Percentiles rank a stretch among this genome's conserved stretches.
Evolutionary conservation across 1,140 invertebrate species (phyloP).

Genomic region (Streblospio benedicti): DNA sequence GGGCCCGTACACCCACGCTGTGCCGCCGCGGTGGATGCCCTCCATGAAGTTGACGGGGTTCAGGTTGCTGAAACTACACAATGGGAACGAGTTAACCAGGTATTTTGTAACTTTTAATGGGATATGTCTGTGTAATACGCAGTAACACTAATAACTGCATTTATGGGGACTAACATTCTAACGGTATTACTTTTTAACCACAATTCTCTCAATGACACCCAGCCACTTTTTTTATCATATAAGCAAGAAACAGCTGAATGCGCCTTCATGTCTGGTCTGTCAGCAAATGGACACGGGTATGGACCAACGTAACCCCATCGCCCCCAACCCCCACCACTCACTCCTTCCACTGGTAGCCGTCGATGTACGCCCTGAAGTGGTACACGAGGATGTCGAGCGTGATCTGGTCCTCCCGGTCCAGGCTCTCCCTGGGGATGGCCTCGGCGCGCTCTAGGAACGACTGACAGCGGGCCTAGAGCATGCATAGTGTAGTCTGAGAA

Average conservation of each 20-base stretch:
- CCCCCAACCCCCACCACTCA: background rate
- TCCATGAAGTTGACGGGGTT: conserved; percentile 12
- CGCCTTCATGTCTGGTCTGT: background rate
- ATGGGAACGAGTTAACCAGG: too few species aligned
- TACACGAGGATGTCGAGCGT: background rate
- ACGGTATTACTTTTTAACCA: too few species aligned
- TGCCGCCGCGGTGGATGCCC: conserved; percentile 1
- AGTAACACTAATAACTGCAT: too few species aligned
- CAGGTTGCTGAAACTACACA: conserved; percentile 2
- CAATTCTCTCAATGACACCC: too few species aligned
- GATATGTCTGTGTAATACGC: too few species aligned
- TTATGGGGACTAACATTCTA: too few species aligned
- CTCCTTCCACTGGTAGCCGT: conserved; percentile 12
- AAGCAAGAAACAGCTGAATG: too few species aligned
- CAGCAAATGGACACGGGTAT: background rate
- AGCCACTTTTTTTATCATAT: too few species aligned
- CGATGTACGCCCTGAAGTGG: conserved; percentile 5
- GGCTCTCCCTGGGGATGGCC: background rate
- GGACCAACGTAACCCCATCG: too few species aligned
- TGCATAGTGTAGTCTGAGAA: background rate
- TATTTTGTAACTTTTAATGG: too few species aligned
- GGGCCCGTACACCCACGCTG: background rate
- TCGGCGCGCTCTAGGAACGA: background rate
- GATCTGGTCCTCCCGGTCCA: background rate
- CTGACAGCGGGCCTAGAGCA: background rate